Evolutionary conservation across 2,113 vertebrate species (phyloP).

Genomic region (Fulmarus glacialis): DNA sequence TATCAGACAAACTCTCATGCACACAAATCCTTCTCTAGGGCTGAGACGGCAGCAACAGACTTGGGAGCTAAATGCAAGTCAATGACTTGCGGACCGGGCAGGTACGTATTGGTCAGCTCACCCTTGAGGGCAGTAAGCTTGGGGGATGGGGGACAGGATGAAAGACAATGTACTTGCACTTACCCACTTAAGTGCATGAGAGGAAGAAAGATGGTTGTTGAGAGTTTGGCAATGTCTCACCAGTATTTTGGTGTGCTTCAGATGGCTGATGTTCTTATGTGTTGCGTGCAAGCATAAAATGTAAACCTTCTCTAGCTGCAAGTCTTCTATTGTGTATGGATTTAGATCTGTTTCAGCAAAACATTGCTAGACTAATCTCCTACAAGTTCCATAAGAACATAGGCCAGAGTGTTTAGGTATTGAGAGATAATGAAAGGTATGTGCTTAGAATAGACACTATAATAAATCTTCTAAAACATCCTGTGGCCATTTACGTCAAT

Average conservation of each 20-base stretch:
- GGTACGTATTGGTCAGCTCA: background rate
- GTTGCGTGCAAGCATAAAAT: background rate
- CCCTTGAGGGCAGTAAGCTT: background rate
- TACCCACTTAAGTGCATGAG: background rate
- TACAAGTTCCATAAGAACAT: background rate
- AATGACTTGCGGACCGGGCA: background rate
- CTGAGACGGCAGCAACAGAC: background rate
- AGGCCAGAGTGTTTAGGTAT: background rate
- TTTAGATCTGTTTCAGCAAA: background rate
- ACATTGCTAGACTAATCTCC: background rate
- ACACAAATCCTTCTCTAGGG: background rate
- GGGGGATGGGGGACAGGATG: too few species aligned
- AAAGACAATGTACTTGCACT: background rate
- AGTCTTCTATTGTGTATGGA: background rate
- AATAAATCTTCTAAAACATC: background rate
- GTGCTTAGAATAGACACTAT: background rate
- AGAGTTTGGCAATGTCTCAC: background rate
- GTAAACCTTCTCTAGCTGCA: background rate
- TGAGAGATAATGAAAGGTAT: background rate
- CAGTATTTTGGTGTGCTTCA: background rate
- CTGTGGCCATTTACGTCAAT: background rate
- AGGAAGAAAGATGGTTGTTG: background rate
- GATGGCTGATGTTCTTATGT: background rate
- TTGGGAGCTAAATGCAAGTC: background rate
- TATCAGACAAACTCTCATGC: background rate